These are phyloP conservation scores for Andrena praecox DNA, from an alignment of 2,888 invertebrate species.

Conservation along the genomic window DNA sequence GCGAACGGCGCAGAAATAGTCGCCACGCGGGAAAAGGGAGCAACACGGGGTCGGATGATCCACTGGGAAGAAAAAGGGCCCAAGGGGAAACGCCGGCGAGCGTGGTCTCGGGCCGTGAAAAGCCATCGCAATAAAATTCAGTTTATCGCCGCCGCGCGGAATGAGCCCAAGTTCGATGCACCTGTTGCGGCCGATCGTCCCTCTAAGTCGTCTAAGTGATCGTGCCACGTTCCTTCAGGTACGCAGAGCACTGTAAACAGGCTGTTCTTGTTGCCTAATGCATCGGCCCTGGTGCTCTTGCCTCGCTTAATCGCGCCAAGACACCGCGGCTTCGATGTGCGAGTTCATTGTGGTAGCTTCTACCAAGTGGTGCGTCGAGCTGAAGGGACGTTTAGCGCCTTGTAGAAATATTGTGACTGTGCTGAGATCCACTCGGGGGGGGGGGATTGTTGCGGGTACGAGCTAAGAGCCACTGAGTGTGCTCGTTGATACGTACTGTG, in stretches of 20 bases:
- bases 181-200: constrained; percentile 69
- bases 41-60: background rate
- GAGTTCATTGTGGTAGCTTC: constrained; percentile 32
- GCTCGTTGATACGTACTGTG: too few relatives aligned
- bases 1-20: background rate
- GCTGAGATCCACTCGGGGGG: background rate
- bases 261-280: constrained; percentile 65
- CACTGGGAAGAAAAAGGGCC: background rate
- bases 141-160: constrained; percentile 49
- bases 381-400: background rate
- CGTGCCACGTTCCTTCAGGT: constrained; percentile 66
- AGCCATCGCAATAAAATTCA: constrained; percentile 41
- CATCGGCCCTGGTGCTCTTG: constrained; percentile 47
- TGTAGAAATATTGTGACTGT: background rate
- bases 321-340: constrained; percentile 5
- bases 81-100: background rate
- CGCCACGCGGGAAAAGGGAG: constrained; percentile 18
- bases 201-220: constrained; percentile 62
- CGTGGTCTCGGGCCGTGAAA: constrained; percentile 50
- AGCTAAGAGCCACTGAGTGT: too few relatives aligned
- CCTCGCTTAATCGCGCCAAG: constrained; percentile 44
- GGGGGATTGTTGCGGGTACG: too few relatives aligned
- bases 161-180: constrained; percentile 64
- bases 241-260: constrained; percentile 61
- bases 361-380: too few relatives aligned